Conservation (phyloP, 30 jellyfish, hydroid and myxozoan species). For the Catostylus mosaicus region DNA sequence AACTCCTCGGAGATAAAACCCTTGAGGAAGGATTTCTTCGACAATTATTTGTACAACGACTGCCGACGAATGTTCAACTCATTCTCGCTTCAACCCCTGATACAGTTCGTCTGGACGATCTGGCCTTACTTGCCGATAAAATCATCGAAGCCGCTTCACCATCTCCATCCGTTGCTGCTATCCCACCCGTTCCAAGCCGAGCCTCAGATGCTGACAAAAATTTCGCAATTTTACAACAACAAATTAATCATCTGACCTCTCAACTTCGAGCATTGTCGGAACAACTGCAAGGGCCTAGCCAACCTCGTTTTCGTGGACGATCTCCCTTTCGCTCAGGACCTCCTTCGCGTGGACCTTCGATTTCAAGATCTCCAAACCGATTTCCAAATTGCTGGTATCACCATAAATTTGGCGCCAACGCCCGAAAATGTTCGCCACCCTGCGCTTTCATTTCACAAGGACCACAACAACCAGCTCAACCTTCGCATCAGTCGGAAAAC, state of each 20-base stretch:
- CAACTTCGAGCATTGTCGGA: not conserved
- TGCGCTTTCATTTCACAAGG: too few species aligned
- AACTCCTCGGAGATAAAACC: conserved; percentile 29
- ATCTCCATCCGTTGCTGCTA: not conserved
- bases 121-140: too few species aligned
- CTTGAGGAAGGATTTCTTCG: conserved; percentile 29
- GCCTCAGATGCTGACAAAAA: not conserved
- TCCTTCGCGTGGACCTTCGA: not conserved
- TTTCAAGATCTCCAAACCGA: not conserved
- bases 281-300: not conserved
- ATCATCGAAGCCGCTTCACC: conserved; percentile 23
- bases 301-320: conserved; percentile 11
- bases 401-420: not conserved
- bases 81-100: conserved; percentile 39
- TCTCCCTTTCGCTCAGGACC: not conserved
- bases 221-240: not conserved
- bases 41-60: conserved; percentile 34
- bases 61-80: conserved; percentile 43
- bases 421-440: conserved; percentile 38
- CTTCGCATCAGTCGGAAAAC: conserved; percentile 31
- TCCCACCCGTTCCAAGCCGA: not conserved
- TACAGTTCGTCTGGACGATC: not conserved
- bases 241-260: not conserved
- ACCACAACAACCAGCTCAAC: not conserved
- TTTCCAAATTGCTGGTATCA: conserved; percentile 5